phyloP scores from a whole-genome alignment of 2,113 vertebrate species.

The Micronycteris hirsuta region DNA sequence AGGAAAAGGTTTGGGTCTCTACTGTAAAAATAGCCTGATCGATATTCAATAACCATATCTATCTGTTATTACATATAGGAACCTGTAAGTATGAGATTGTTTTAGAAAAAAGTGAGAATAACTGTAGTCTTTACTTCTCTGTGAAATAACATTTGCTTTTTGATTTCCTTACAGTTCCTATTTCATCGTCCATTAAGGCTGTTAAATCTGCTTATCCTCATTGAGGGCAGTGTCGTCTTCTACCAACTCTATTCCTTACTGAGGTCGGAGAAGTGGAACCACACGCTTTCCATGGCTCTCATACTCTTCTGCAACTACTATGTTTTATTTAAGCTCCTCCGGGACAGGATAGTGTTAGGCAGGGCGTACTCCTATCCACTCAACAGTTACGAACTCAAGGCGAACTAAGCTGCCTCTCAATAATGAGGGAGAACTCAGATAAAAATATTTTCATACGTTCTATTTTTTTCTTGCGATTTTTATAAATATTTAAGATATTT shows the following conservation, averaged over 20 bases:
- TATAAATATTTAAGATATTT: constrained; percentile 99
- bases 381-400: constrained; percentile 91
- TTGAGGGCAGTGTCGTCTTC: constrained; percentile 95
- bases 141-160: constrained; percentile 35
- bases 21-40: neutral
- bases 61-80: neutral
- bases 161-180: constrained; percentile 87
- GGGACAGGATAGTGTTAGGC: constrained; percentile 97
- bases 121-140: neutral
- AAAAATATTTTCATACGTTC: constrained; percentile 97
- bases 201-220: constrained; percentile 96
- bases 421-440: constrained; percentile 83
- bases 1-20: neutral
- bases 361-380: constrained; percentile 95
- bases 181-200: constrained; percentile 98
- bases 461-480: constrained; percentile 99
- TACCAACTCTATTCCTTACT: constrained; percentile 98
- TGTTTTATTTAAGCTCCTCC: constrained; percentile 97
- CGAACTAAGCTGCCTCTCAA: constrained; percentile 82
- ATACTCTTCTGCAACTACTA: constrained; percentile 99
- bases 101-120: neutral
- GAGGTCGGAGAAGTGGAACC: constrained; percentile 98
- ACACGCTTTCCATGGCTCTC: constrained; percentile 97
- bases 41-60: neutral
- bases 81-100: neutral